Conservation (phyloP, 2,113 vertebrate genomes). For the Puma concolor region DNA sequence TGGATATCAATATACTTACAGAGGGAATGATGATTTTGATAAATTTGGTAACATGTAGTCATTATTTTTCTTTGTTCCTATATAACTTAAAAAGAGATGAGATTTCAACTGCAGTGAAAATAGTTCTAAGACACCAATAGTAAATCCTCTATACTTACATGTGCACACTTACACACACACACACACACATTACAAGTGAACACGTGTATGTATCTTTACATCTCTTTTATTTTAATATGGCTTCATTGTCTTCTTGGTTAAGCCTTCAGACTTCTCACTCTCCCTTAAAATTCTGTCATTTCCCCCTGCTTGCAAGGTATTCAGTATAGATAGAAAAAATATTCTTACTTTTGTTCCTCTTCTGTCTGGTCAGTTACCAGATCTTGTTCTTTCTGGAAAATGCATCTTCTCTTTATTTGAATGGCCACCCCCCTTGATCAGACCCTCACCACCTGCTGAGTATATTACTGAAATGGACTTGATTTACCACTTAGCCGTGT, state of each 20-base stretch:
- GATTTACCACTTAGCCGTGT: background rate
- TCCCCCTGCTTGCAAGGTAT: background rate
- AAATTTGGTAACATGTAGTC: background rate
- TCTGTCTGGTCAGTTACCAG: background rate
- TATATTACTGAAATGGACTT: background rate
- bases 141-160: background rate
- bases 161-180: fast-evolving
- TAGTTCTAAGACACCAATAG: background rate
- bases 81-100: constrained; percentile 42
- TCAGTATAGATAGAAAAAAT: background rate
- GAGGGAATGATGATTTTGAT: constrained; percentile 4
- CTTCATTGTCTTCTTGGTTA: background rate
- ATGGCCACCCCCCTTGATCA: background rate
- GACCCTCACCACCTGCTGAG: background rate
- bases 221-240: constrained; percentile 6
- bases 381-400: background rate
- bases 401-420: background rate
- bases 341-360: background rate
- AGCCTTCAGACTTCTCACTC: background rate
- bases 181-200: background rate
- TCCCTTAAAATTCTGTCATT: background rate
- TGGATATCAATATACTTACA: background rate
- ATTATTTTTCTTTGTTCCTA: constrained; percentile 36
- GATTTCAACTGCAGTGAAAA: background rate
- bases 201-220: background rate